Evolutionary conservation across 2,888 invertebrate species (phyloP).

Genomic region (Scaeva pyrastri): DNA sequence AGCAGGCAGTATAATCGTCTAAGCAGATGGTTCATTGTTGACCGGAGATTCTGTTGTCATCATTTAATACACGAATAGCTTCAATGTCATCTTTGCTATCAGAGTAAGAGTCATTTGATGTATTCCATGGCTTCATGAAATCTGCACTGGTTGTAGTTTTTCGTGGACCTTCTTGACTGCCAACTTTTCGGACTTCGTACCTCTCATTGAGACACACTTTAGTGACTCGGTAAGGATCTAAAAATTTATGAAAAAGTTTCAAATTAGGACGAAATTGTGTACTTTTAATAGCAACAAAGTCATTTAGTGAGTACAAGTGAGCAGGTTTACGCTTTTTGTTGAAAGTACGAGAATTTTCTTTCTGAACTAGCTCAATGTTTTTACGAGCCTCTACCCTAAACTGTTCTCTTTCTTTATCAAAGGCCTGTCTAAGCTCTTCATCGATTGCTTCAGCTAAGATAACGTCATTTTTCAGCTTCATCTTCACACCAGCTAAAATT

Average conservation of each 20-base stretch:
- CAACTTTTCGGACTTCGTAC: background rate
- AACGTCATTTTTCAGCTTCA: background rate
- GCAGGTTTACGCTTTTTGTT: background rate
- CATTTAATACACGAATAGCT: background rate
- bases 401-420: background rate
- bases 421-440: background rate
- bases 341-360: background rate
- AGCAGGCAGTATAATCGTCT: background rate
- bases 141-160: constrained; percentile 5
- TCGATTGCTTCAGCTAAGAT: background rate
- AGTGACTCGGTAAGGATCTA: constrained; percentile 5
- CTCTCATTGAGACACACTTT: constrained; percentile 16
- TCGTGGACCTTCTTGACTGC: background rate
- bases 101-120: background rate
- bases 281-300: background rate
- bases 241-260: constrained; percentile 7
- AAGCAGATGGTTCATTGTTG: background rate
- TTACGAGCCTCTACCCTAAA: background rate
- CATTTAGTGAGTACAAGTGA: background rate
- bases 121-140: constrained; percentile 2
- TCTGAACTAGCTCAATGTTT: background rate
- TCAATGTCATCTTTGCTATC: background rate
- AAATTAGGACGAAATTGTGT: constrained; percentile 5
- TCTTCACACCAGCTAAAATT: background rate
- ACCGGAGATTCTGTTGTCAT: background rate